Evolutionary conservation across 2,888 invertebrate species (phyloP), one percentile per base, ranked within the genome.

Genomic region (Melitaea athalia): DNA sequence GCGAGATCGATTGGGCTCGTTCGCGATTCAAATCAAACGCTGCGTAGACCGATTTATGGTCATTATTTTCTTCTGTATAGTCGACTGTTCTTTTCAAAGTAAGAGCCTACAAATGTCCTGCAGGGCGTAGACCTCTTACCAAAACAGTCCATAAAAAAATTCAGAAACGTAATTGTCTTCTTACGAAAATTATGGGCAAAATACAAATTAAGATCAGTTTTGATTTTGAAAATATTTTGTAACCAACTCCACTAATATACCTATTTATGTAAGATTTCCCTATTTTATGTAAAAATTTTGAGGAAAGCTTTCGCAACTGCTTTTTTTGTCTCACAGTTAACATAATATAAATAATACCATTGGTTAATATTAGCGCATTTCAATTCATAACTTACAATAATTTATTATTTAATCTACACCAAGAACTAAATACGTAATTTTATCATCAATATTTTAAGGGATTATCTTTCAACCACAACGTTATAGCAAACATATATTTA

Each of bases 1-100:
- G 75, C 70, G 68, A 59, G 68, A 77, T 78, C 76, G 75, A 76
- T 78, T 74, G 72, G 70, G 72, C 61, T 62, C 67, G 68, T 64
- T 69, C 64, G 70, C 69, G 67, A 75, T 72, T 71, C 71, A 72
- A 75, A 75, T 70, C 53, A 62, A 57, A 49, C 67, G 69, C 59
- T 61, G 57, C 33, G 24, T 42, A 17, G 57, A 65, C 60, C 67
- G 68, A 72, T 68, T 70, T 72, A 72, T 63, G 68, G 62, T 71
- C 53, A 70, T 72, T 67, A 43, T 59, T 42, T 53, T 47, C 42
- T 60, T 47, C 64, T 52, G 60, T 64, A 64, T 42, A 52, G 52
- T 60, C 57, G 60, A 59, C 61, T 61, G 17, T 8, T 7, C 38
- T 38, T 5, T 38, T 38, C 8, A 38, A 8, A 38, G 38, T 38